Evolutionary conservation across 2,797 vertebrate species (phyloP).

Genomic region (Ctenosaura bakeri): DNA sequence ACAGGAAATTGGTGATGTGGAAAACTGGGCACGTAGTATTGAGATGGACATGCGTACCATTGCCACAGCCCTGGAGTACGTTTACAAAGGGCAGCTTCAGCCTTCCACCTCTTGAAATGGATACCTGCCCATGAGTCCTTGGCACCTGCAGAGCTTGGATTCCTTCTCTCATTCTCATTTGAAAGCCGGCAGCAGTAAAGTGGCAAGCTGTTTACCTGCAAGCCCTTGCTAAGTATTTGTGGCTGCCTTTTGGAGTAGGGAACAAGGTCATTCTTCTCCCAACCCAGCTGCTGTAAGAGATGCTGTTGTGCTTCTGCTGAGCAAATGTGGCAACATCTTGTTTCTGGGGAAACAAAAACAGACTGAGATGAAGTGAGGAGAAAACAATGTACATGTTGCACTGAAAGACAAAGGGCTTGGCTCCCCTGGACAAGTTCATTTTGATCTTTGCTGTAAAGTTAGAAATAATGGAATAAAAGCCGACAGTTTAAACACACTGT

Average conservation of each 20-base stretch:
- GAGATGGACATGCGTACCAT: constrained; percentile 98
- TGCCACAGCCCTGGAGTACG: constrained; percentile 92
- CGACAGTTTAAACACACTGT: neutral
- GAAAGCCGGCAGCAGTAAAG: neutral
- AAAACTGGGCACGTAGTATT: constrained; percentile 97
- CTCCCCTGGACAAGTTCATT: neutral
- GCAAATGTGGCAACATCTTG: no score
- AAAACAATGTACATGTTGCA: neutral
- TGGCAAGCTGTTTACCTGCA: neutral
- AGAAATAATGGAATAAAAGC: constrained; percentile 37
- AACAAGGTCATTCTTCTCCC: neutral
- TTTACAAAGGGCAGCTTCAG: constrained; percentile 92
- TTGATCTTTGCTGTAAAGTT: neutral
- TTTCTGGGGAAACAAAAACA: neutral
- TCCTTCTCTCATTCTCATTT: neutral
- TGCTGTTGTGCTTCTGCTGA: neutral
- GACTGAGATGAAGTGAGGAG: neutral
- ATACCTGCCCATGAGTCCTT: no score
- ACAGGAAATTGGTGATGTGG: constrained; percentile 97
- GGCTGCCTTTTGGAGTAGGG: neutral
- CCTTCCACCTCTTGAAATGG: constrained; percentile 82
- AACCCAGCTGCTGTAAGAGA: neutral
- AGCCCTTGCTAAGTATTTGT: neutral
- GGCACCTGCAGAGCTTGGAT: neutral
- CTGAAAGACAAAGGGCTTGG: neutral